These are phyloP conservation scores for Habroteleia sp. DNA, from an alignment of 2,888 invertebrate genomes.

Conservation along the genomic window DNA sequence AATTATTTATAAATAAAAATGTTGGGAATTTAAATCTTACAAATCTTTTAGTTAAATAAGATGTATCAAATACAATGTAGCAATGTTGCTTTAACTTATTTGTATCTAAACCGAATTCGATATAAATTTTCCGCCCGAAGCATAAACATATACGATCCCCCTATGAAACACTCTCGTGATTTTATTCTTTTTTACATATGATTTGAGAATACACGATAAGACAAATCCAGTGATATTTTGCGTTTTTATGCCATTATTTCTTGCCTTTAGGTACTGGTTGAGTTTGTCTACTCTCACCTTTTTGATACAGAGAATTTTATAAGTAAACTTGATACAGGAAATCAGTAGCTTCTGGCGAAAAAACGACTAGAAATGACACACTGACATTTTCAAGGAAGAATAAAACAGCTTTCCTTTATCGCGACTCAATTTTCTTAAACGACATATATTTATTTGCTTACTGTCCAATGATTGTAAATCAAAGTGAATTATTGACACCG, in stretches of 20 bases:
- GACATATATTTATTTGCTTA: slow-evolving; percentile 10
- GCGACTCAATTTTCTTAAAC: slow-evolving; percentile 18
- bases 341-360: slow-evolving; percentile 75
- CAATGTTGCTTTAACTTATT: no score
- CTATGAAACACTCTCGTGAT: slow-evolving; percentile 75
- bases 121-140: slow-evolving; percentile 69
- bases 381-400: slow-evolving; percentile 13
- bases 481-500: slow-evolving; percentile 5
- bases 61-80: no score
- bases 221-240: slow-evolving; percentile 77
- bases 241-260: slow-evolving; percentile 75
- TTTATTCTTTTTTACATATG: slow-evolving; percentile 79
- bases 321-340: slow-evolving; percentile 76
- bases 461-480: slow-evolving; percentile 4
- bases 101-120: slow-evolving; percentile 45
- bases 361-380: slow-evolving; percentile 33
- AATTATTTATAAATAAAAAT: no score
- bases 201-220: slow-evolving; percentile 73
- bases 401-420: slow-evolving; percentile 23
- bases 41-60: no score
- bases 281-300: slow-evolving; percentile 67
- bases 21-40: no score
- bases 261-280: slow-evolving; percentile 79
- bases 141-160: slow-evolving; percentile 71
- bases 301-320: slow-evolving; percentile 71